Evolutionary conservation across 2,113 vertebrate species (phyloP), one percentile per base, ranked within the genome.

Genomic region (Lagopus muta): DNA sequence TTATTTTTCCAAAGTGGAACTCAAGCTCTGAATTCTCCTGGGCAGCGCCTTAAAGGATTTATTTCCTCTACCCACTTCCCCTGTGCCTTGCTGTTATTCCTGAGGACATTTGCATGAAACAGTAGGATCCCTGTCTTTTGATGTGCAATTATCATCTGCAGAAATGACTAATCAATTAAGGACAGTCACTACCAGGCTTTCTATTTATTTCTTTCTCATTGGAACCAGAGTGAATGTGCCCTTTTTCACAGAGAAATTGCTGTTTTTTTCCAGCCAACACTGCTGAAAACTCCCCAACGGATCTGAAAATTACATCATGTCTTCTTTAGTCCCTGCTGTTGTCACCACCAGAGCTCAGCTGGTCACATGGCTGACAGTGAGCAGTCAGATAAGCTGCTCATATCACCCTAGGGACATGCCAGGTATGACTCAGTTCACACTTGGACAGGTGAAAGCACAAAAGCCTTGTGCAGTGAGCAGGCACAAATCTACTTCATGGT

Each of bases 161-260:
- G 95, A 96, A 96, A 96, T 95, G 95, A 96, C 93, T 96, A 96
- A 96, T 96, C 93, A 96, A 96, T 97, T 94, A 95, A 94, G 90
- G 92, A 90, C 92, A 96, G 96, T 83, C 92, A 96, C 85, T 83
- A 58, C 84, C 89, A 92, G 81, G 36, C 78, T 92, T 95, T 92
- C 96, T 96, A 95, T 96, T 96, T 96, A 72, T 94, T 94, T 91
- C 93, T 91, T 92, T 96, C 89, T 94, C 91, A 93, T 90, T 95
- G 94, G 95, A 95, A 94, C 70, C 48, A 50, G 91, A 95, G 82
- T 57, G 48, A 93, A 96, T 79, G 76, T 94, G 94, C 62, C 93
- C 66, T 86, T 91, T 92, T 93, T 67, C 75, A 32, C 11, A 10
- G 88, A 70, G 73, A 74, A 95, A 94, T 88, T 5, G 28, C 42